phyloP scores from a whole-genome alignment of 2,888 invertebrate genomes.

The Chironomus tentans region DNA sequence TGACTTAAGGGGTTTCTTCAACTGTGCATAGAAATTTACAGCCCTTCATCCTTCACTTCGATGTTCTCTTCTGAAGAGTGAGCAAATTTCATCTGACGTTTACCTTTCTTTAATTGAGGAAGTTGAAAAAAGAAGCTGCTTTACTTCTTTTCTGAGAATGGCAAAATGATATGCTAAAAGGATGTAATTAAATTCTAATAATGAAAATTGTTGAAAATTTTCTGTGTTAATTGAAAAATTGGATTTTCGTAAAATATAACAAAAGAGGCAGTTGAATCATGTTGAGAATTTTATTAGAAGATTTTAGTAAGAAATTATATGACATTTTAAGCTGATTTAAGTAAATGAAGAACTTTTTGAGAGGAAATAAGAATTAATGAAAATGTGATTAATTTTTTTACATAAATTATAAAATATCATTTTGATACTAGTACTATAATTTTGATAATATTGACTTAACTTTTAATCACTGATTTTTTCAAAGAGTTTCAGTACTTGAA shows the following conservation, averaged over 20 bases:
- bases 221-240: neutral
- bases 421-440: no score
- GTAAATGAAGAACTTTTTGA: neutral
- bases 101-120: neutral
- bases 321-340: neutral
- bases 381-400: neutral
- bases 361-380: neutral
- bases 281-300: neutral
- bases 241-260: neutral
- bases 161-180: neutral
- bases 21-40: neutral
- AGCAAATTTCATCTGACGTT: neutral
- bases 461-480: no score
- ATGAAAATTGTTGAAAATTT: neutral
- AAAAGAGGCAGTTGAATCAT: no score
- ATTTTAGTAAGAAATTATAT: neutral
- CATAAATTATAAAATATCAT: no score
- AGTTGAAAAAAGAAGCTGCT: neutral
- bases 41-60: no score
- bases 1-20: neutral
- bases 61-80: neutral
- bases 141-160: neutral
- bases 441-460: no score
- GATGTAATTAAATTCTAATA: conserved; percentile 4
- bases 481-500: no score